phyloP scores from a whole-genome alignment of 2,888 invertebrate species.

The Trissolcus japonicus region DNA sequence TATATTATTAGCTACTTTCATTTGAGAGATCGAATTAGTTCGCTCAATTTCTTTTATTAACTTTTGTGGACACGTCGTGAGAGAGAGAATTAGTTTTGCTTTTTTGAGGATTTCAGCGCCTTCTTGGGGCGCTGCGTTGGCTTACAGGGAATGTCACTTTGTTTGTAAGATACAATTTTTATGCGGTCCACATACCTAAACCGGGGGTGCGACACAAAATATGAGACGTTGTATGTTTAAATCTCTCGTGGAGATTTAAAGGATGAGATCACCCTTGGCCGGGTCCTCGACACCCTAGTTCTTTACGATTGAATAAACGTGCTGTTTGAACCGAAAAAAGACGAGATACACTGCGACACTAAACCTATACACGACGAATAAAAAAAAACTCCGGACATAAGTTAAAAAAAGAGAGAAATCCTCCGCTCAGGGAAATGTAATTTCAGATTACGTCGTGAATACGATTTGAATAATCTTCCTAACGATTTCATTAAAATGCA shows the following conservation, averaged over 20 bases:
- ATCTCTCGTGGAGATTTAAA: slow-evolving; percentile 44
- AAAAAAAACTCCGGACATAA: not conserved
- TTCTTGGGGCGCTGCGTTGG: not conserved
- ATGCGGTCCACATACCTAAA: slow-evolving; percentile 23
- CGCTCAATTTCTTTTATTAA: slow-evolving; percentile 8
- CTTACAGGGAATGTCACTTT: slow-evolving; percentile 17
- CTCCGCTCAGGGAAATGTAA: slow-evolving; percentile 12
- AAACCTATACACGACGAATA: slow-evolving; percentile 12
- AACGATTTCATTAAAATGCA: slow-evolving; percentile 38
- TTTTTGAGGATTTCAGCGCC: not conserved
- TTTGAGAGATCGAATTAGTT: not conserved
- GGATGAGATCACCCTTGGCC: slow-evolving; percentile 42
- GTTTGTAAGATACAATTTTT: slow-evolving; percentile 40
- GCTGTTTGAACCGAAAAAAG: slow-evolving; percentile 44
- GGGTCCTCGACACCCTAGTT: slow-evolving; percentile 47
- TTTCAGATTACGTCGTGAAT: slow-evolving; percentile 26
- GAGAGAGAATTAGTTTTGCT: not conserved
- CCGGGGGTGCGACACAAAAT: slow-evolving; percentile 23
- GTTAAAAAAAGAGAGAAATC: slow-evolving; percentile 5
- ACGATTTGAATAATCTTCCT: slow-evolving; percentile 35
- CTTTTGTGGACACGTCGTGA: not conserved
- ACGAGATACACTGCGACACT: slow-evolving; percentile 26
- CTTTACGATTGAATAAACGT: slow-evolving; percentile 52
- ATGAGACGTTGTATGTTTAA: slow-evolving; percentile 48
- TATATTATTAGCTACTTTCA: too few species aligned